Evolutionary conservation across 37 sponge, comb jelly and placozoan genomes (phyloP).

Genomic region (Crambe crambe): DNA sequence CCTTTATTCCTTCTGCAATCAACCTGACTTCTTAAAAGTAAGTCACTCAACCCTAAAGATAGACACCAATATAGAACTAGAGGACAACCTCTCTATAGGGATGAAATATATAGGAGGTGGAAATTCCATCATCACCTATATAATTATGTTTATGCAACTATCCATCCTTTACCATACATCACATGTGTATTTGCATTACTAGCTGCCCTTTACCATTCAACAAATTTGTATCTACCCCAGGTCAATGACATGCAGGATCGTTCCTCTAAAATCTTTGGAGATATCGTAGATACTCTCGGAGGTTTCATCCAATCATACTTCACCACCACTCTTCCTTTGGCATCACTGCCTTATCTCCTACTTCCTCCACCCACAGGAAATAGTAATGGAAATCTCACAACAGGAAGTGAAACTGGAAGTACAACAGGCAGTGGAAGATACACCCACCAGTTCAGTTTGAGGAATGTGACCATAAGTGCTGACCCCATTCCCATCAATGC

Average conservation of each 20-base stretch:
- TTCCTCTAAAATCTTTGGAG: slow-evolving; percentile 84
- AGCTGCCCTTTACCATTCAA: no score
- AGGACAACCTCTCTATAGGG: no score
- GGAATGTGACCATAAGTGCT: slow-evolving; percentile 13
- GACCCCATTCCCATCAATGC: slow-evolving; percentile 43
- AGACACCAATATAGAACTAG: no score
- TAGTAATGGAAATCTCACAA: not conserved
- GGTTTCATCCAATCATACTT: slow-evolving; percentile 86
- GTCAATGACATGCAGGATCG: slow-evolving; percentile 95
- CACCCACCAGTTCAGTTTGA: slow-evolving; percentile 34
- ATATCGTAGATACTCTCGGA: slow-evolving; percentile 82
- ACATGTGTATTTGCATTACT: no score
- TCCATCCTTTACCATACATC: no score
- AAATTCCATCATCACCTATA: no score
- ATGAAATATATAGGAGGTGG: no score
- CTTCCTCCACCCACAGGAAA: slow-evolving; percentile 9
- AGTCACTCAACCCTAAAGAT: no score
- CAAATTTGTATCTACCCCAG: no score
- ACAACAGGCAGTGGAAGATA: slow-evolving; percentile 13
- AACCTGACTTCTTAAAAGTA: slow-evolving; percentile 61
- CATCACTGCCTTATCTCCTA: slow-evolving; percentile 12
- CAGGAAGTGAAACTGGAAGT: not conserved
- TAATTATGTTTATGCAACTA: no score
- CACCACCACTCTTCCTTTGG: slow-evolving; percentile 14
- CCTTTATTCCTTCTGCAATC: slow-evolving; percentile 67